These are phyloP conservation scores for Proales similis DNA, from an alignment of 1,140 invertebrate genomes.

Conservation along the genomic window DNA sequence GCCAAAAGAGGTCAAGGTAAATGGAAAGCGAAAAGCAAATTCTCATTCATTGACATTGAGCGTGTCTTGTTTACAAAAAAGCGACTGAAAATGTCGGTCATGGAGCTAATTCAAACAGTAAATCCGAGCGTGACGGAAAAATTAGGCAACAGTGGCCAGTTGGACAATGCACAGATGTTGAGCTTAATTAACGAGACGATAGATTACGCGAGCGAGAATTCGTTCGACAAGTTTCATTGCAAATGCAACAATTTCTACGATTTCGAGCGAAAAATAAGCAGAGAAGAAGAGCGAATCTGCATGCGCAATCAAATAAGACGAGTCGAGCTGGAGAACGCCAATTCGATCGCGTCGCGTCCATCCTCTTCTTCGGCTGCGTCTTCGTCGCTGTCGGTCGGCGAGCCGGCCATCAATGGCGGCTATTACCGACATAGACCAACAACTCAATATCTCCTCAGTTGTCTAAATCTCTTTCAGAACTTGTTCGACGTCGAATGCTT, in stretches of 20 bases:
- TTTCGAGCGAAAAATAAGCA: neutral
- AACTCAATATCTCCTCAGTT: slow-evolving; percentile 21
- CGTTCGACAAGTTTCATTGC: slow-evolving; percentile 26
- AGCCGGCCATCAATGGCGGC: neutral
- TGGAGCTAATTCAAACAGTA: too few species aligned
- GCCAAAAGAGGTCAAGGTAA: too few species aligned
- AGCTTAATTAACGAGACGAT: slow-evolving; percentile 7
- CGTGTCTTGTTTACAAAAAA: too few species aligned
- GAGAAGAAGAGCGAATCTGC: too few species aligned
- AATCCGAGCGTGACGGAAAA: too few species aligned
- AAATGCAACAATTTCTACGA: slow-evolving; percentile 18
- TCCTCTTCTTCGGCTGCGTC: slow-evolving; percentile 2
- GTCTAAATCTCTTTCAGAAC: slow-evolving; percentile 14
- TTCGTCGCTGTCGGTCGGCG: neutral
- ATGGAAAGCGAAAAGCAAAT: too few species aligned
- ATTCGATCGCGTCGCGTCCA: neutral
- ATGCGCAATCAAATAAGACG: too few species aligned
- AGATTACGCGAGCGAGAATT: slow-evolving; percentile 7
- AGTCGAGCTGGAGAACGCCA: neutral
- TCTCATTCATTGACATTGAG: too few species aligned
- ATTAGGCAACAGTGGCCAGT: too few species aligned
- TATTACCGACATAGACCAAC: slow-evolving; percentile 1
- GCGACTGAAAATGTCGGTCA: too few species aligned
- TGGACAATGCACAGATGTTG: too few species aligned
- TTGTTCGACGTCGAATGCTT: slow-evolving; percentile 37